Conservation (phyloP, 2,113 vertebrate genomes). For the Strigops habroptila region DNA sequence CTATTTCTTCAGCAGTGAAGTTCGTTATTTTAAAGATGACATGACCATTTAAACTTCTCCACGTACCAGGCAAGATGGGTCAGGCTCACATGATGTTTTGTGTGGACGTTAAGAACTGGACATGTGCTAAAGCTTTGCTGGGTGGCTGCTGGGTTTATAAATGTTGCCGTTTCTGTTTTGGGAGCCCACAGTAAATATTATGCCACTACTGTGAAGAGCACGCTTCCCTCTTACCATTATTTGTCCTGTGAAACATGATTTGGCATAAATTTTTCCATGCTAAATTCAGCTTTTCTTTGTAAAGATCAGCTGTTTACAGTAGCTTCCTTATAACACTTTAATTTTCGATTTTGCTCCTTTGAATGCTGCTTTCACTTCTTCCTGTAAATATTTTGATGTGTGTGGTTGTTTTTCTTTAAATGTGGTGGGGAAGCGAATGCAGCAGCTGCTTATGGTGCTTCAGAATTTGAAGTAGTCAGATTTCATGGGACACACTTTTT, state of each 20-base stretch:
- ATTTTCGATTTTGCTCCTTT: slow-evolving; percentile 74
- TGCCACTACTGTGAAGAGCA: neutral
- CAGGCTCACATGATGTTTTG: neutral
- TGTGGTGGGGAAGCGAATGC: slow-evolving; percentile 62
- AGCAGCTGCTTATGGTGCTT: slow-evolving; percentile 76
- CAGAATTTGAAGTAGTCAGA: slow-evolving; percentile 66
- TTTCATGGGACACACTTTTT: slow-evolving; percentile 37
- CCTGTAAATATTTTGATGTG: slow-evolving; percentile 80
- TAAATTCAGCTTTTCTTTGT: slow-evolving; percentile 70
- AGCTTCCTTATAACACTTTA: slow-evolving; percentile 68
- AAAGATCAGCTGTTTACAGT: slow-evolving; percentile 74
- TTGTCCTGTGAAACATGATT: slow-evolving; percentile 54
- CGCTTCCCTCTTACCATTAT: slow-evolving; percentile 1
- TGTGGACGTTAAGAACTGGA: neutral
- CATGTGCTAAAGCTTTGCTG: neutral
- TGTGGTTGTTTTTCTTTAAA: slow-evolving; percentile 40
- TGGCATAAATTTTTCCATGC: slow-evolving; percentile 48
- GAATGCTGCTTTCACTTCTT: slow-evolving; percentile 69
- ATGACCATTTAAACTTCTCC: neutral
- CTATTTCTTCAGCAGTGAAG: neutral
- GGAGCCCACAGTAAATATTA: neutral
- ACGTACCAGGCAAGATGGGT: neutral
- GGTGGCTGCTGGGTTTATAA: neutral
- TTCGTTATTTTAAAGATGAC: neutral
- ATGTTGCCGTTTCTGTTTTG: neutral